Conservation (phyloP, 2,113 vertebrate genomes). For the Turnix velox region DNA sequence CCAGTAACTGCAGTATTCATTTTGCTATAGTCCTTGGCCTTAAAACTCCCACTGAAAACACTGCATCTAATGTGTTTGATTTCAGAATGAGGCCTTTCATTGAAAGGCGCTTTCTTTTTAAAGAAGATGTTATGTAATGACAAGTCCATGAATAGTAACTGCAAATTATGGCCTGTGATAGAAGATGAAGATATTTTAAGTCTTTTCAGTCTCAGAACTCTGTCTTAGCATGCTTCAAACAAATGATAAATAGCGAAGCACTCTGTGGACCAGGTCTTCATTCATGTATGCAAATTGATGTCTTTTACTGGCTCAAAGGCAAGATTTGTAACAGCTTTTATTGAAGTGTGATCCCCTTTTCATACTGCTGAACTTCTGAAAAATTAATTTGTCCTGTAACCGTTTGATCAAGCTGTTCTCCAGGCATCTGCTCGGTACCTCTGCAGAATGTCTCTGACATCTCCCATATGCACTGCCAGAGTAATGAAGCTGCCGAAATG, state of each 20-base stretch:
- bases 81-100: not conserved
- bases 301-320: conserved; percentile 27
- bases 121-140: not conserved
- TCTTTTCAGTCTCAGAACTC: not conserved
- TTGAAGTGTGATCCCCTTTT: not conserved
- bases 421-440: conserved; percentile 24
- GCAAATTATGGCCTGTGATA: not conserved
- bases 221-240: not conserved
- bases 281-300: not conserved
- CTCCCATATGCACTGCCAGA: not conserved
- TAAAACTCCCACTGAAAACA: not conserved
- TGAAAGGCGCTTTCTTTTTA: not conserved
- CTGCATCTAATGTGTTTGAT: not conserved
- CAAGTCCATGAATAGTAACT: not conserved
- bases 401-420: conserved; percentile 28
- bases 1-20: not conserved
- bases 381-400: conserved; percentile 43
- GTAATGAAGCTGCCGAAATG: not conserved
- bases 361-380: not conserved
- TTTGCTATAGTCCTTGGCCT: not conserved
- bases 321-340: conserved; percentile 21
- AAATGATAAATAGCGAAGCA: conserved; percentile 1
- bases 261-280: not conserved
- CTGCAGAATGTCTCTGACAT: conserved; percentile 1
- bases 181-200: not conserved